Evolutionary conservation across 2,888 invertebrate genomes (phyloP).

Genomic region (Augochlorella aurata): DNA sequence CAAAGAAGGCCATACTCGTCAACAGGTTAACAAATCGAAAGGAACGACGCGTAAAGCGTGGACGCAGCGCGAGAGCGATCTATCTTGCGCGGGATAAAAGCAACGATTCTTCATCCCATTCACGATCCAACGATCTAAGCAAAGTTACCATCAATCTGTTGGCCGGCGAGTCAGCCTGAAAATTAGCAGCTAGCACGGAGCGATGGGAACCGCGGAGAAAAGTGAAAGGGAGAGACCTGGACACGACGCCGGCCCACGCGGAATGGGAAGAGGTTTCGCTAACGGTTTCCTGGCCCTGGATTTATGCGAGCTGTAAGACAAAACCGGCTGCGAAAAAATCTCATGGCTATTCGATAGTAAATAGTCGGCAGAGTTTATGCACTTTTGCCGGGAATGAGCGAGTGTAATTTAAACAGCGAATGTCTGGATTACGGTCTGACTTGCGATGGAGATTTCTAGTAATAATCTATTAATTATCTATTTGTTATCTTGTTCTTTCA

Average conservation of each 20-base stretch:
- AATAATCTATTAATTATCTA: too few relatives aligned
- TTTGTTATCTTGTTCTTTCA: too few relatives aligned
- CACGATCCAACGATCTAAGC: background rate
- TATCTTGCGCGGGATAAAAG: background rate
- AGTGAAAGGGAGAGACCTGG: conserved; percentile 4
- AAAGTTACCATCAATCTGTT: conserved; percentile 19
- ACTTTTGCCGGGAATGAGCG: too few relatives aligned
- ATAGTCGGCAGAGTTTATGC: too few relatives aligned
- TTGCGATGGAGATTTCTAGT: too few relatives aligned
- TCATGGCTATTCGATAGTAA: too few relatives aligned
- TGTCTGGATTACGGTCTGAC: too few relatives aligned
- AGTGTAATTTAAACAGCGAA: too few relatives aligned
- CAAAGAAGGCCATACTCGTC: background rate
- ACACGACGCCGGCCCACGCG: conserved; percentile 11
- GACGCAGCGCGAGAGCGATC: background rate
- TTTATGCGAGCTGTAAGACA: conserved; percentile 59
- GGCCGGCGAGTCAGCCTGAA: conserved; percentile 1
- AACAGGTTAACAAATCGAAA: background rate
- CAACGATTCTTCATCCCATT: conserved; percentile 1
- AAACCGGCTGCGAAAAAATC: conserved; percentile 7
- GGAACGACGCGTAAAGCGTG: background rate
- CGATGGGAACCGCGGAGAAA: conserved; percentile 4
- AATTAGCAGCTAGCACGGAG: background rate
- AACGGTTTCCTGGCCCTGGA: conserved; percentile 50
- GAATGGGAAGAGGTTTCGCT: conserved; percentile 48